phyloP scores from a whole-genome alignment of 2,888 invertebrate species.

The Agrotis puta region DNA sequence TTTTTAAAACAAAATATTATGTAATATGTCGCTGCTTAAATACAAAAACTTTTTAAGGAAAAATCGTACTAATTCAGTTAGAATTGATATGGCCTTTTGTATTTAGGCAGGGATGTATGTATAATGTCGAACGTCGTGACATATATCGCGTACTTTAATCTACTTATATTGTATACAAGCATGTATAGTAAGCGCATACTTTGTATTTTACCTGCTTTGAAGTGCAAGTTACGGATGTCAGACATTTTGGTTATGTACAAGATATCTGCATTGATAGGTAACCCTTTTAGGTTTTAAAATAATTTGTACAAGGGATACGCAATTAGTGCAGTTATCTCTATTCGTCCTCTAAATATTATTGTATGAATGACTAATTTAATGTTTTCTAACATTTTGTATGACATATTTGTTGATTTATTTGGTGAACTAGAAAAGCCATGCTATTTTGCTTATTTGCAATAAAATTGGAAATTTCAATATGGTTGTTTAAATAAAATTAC shows the following conservation, averaged over 20 bases:
- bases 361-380: slow-evolving; percentile 57
- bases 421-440: slow-evolving; percentile 47
- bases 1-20: slow-evolving; percentile 69
- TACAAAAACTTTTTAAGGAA: too few relatives aligned
- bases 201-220: slow-evolving; percentile 71
- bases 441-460: slow-evolving; percentile 84
- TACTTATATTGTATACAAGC: slow-evolving; percentile 68
- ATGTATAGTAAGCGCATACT: slow-evolving; percentile 69
- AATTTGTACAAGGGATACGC: neutral
- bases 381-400: slow-evolving; percentile 73
- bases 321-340: slow-evolving; percentile 29
- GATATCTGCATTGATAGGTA: slow-evolving; percentile 22
- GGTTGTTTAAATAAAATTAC: slow-evolving; percentile 77
- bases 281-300: neutral
- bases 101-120: too few relatives aligned
- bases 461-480: slow-evolving; percentile 70
- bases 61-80: too few relatives aligned
- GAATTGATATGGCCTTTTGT: too few relatives aligned
- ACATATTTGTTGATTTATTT: slow-evolving; percentile 71
- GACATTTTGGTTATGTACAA: slow-evolving; percentile 77
- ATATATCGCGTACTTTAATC: slow-evolving; percentile 60
- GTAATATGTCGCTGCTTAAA: too few relatives aligned
- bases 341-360: slow-evolving; percentile 42
- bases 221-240: slow-evolving; percentile 81
- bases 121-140: slow-evolving; percentile 48